phyloP scores from a whole-genome alignment of 1,140 invertebrate genomes.

The Drosophila arawakana region DNA sequence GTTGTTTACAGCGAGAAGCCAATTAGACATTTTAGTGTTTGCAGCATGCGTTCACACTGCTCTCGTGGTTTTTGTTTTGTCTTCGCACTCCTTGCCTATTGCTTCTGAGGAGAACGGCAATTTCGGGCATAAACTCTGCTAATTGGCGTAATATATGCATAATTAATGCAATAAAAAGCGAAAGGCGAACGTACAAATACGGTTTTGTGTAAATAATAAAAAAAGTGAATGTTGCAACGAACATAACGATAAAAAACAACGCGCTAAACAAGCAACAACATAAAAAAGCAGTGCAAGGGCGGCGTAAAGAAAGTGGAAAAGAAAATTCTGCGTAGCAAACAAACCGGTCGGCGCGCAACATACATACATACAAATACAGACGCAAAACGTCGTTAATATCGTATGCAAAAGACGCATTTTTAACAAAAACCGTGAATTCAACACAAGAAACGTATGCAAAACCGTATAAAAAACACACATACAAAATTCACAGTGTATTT shows the following conservation, averaged over 20 bases:
- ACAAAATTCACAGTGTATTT: slow-evolving; percentile 38
- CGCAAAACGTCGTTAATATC: slow-evolving; percentile 42
- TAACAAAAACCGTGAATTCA: slow-evolving; percentile 25
- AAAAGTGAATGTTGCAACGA: slow-evolving; percentile 40
- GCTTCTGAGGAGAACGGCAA: slow-evolving; percentile 46
- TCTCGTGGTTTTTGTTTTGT: slow-evolving; percentile 54
- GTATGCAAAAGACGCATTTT: slow-evolving; percentile 69
- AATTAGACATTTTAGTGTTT: slow-evolving; percentile 18
- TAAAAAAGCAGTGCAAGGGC: slow-evolving; percentile 31
- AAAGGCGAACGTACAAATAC: slow-evolving; percentile 41
- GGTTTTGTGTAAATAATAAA: slow-evolving; percentile 47
- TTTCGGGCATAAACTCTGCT: slow-evolving; percentile 46
- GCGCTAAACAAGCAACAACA: slow-evolving; percentile 24
- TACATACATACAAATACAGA: slow-evolving; percentile 60
- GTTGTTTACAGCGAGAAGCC: neutral
- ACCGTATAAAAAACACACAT: slow-evolving; percentile 35
- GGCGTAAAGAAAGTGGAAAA: slow-evolving; percentile 55
- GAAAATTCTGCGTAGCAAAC: slow-evolving; percentile 75
- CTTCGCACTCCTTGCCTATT: slow-evolving; percentile 51
- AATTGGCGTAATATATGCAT: slow-evolving; percentile 57
- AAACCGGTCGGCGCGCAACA: slow-evolving; percentile 73
- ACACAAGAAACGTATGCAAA: slow-evolving; percentile 32
- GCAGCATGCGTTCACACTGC: slow-evolving; percentile 20
- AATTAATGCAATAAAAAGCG: slow-evolving; percentile 60
- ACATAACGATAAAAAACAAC: slow-evolving; percentile 13